A percentile compares a stretch with the other conserved stretches of the same genome.
phyloP scores from a whole-genome alignment of 2,797 vertebrate genomes.

The Lemur catta region DNA sequence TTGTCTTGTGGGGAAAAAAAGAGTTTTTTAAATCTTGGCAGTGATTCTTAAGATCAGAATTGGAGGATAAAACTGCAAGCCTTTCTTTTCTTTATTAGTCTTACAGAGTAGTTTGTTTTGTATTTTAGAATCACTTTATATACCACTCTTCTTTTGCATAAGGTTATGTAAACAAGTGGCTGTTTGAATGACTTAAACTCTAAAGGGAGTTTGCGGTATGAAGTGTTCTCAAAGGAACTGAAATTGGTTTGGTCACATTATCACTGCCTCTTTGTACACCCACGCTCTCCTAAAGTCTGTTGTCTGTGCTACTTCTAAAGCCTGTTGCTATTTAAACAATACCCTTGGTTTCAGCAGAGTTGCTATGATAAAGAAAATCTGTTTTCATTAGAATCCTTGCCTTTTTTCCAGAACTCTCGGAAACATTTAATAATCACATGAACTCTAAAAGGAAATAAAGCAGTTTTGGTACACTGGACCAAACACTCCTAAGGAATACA shows the following conservation, averaged over 20 bases:
- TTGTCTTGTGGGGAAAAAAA: not conserved
- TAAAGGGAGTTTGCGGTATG: not conserved
- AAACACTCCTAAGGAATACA: not conserved
- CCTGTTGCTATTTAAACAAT: not conserved
- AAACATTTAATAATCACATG: not conserved
- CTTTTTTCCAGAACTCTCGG: not conserved
- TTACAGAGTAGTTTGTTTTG: not conserved
- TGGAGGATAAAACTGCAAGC: not conserved
- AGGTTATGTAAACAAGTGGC: not conserved
- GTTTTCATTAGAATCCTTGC: conserved; percentile 2
- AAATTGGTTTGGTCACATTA: not conserved
- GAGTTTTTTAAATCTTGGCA: not conserved
- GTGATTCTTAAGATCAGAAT: not conserved
- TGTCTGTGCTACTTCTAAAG: not conserved
- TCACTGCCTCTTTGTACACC: not conserved
- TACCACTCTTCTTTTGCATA: not conserved
- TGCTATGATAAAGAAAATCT: not conserved
- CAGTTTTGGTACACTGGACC: not conserved
- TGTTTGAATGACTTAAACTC: not conserved
- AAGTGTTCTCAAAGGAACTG: not conserved
- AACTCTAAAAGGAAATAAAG: not conserved
- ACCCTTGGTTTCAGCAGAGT: not conserved
- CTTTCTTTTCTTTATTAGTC: not conserved
- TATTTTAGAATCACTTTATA: not conserved
- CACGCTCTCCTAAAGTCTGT: not conserved